phyloP scores from a whole-genome alignment of 2,797 vertebrate species.

The Australoheros facetus region DNA sequence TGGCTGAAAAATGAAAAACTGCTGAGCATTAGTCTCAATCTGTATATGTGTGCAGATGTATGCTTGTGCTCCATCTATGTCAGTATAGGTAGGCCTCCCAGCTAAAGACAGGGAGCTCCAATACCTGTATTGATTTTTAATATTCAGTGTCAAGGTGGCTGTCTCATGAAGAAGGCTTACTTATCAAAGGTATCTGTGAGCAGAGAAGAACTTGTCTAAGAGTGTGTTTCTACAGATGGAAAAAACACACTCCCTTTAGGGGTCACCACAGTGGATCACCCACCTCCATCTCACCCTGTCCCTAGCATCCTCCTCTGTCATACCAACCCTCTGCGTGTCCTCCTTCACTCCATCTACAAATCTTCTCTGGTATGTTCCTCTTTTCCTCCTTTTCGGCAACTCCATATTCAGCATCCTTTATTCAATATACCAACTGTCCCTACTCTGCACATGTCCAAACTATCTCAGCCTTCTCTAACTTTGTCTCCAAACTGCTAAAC shows the following conservation, averaged over 20 bases:
- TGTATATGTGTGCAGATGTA: not conserved
- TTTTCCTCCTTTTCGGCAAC: not conserved
- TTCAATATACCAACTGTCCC: not conserved
- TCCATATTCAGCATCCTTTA: not conserved
- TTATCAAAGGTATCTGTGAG: constrained; percentile 7
- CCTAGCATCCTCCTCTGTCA: not conserved
- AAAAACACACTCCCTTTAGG: not conserved
- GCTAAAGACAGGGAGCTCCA: not conserved
- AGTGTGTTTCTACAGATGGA: not conserved
- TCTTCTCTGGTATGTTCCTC: not conserved
- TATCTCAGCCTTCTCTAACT: not conserved
- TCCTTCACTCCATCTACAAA: not conserved
- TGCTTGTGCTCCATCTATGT: constrained; percentile 5
- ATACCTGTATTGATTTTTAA: constrained; percentile 4
- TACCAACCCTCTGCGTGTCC: not conserved
- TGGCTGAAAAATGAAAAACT: not conserved
- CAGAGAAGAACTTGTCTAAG: constrained; percentile 2
- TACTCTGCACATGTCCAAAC: not conserved
- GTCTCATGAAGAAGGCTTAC: constrained; percentile 12
- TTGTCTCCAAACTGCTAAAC: no score
- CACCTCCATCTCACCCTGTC: not conserved
- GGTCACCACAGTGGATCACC: not conserved
- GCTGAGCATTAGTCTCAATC: not conserved
- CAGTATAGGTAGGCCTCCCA: not conserved
- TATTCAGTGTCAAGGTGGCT: constrained; percentile 26